Evolutionary conservation across 2,113 vertebrate species (phyloP).

Genomic region (Hypocryptadius cinnamomeus): DNA sequence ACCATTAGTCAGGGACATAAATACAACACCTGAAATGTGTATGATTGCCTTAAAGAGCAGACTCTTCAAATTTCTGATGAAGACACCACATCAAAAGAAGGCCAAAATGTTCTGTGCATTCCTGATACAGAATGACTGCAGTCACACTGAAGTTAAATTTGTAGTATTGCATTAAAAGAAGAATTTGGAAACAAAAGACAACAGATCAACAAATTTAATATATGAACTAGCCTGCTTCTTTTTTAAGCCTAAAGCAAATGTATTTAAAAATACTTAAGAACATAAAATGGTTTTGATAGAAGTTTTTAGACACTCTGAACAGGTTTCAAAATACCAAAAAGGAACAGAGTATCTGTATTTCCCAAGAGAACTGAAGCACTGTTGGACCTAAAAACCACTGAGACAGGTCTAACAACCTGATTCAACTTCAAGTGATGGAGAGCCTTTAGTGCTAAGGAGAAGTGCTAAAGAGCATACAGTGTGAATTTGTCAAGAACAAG

Average conservation of each 20-base stretch:
- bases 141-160: not conserved
- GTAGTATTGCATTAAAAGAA: not conserved
- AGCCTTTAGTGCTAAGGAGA: not conserved
- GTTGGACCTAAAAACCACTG: not conserved
- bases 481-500: not conserved
- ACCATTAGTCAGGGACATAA: not conserved
- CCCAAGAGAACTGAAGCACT: not conserved
- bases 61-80: not conserved
- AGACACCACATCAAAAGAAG: not conserved
- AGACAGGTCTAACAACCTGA: not conserved
- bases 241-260: not conserved
- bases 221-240: not conserved
- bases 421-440: not conserved
- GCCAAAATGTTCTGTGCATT: not conserved
- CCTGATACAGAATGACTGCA: not conserved
- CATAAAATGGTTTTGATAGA: not conserved
- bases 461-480: not conserved
- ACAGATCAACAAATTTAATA: not conserved
- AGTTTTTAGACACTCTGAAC: not conserved
- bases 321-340: not conserved
- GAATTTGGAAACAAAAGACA: not conserved
- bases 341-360: not conserved
- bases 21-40: not conserved
- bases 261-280: not conserved
- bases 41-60: not conserved